Evolutionary conservation across 2,888 invertebrate species (phyloP), one percentile per base, ranked within the genome.

Genomic region (Pristionchus mayeri): DNA sequence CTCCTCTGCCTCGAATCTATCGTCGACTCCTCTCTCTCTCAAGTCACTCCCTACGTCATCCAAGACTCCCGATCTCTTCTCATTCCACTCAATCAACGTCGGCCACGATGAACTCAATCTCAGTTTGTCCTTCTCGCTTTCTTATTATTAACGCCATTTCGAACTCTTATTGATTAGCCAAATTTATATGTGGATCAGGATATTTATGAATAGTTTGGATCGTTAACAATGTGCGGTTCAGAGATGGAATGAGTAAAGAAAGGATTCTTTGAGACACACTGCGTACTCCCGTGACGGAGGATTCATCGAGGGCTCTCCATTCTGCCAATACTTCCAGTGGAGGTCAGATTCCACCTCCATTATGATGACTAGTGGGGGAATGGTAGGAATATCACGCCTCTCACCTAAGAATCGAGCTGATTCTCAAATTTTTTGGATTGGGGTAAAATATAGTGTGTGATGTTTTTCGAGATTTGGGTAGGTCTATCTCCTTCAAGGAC

Each of bases 1-100:
- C 2, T 75, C 75, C 18, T 75, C 75, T 9, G n/a, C 75, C 24
- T 37, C 50, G 0, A 34, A 54, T 79, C 50, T 79, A 50, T 79
- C 40, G 21, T 78, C 52, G 16, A 52, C 54, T 52, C 75, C 75
- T 81, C 57, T 79, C 16, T 18, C 40, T 37, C 34, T 40, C 57
- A 60, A 57, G n/a, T 40, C 57, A 0, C 60, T 37, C 21, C 18
- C 57, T 60, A n/a, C n/a, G n/a, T 40, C 57, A 52, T 44, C 82
- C 21, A 67, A 63, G 50, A n/a, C 81, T 30, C 21, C 63, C 37
- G 82, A 82, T 82, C 82, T 82, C 6, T 82, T 82, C 82, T 82
- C 82, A 21, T 60, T 82, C 30, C 82, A 82, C 27, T 27, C 63
- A 11, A 27, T 63, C n/a, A 82, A 40, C 13, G 34, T 82, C 3